Conservation (phyloP, 2,888 invertebrate species). For the Antheraea assamensis region DNA sequence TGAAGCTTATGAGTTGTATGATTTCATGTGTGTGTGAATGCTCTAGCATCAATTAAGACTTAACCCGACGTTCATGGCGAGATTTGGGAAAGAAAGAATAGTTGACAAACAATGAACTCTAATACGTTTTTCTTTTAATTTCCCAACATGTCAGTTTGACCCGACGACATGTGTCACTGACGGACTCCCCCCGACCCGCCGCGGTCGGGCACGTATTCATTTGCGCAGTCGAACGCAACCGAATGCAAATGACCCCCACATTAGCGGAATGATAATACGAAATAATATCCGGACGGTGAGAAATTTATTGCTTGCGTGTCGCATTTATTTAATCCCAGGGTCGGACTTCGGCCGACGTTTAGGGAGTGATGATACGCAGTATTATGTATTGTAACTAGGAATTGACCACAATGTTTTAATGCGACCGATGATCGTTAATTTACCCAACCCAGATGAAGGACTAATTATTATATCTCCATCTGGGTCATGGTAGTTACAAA, state of each 20-base stretch:
- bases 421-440: neutral
- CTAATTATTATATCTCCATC: neutral
- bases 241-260: slow-evolving; percentile 33
- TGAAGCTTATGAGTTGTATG: too few relatives aligned
- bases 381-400: neutral
- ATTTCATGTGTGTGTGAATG: too few relatives aligned
- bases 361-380: neutral
- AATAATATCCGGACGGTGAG: slow-evolving; percentile 18
- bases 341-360: neutral
- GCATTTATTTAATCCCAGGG: neutral
- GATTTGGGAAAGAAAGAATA: neutral
- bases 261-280: slow-evolving; percentile 27
- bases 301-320: slow-evolving; percentile 7
- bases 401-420: neutral
- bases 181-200: neutral
- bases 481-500: neutral
- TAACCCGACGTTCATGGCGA: too few relatives aligned
- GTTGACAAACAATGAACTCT: neutral
- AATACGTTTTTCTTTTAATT: neutral
- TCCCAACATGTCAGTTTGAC: neutral
- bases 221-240: slow-evolving; percentile 26
- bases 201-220: slow-evolving; percentile 19
- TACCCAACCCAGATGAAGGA: neutral
- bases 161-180: neutral
- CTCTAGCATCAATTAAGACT: too few relatives aligned